Percentiles rank a stretch among this genome's conserved stretches.
phyloP scores from a whole-genome alignment of 1,140 invertebrate genomes.

The Venustaconcha ellipsiformis region DNA sequence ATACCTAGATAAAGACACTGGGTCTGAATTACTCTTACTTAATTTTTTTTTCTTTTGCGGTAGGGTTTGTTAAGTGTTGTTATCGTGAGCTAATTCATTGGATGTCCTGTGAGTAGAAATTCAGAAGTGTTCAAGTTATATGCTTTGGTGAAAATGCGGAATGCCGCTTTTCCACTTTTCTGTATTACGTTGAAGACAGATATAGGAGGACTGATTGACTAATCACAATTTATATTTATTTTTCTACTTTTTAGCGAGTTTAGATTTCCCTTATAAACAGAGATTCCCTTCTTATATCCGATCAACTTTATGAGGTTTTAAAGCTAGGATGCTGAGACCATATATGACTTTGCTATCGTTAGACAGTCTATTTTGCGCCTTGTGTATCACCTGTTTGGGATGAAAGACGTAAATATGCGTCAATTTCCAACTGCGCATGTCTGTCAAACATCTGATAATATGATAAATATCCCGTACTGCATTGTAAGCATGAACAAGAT shows the following conservation, averaged over 20 bases:
- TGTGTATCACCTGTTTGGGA: neutral
- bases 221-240: neutral
- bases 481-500: slow-evolving; percentile 10
- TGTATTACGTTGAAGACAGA: neutral
- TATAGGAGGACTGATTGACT: neutral
- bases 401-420: neutral
- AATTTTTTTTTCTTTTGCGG: no score
- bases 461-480: slow-evolving; percentile 6
- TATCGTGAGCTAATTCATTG: no score
- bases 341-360: neutral
- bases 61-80: no score
- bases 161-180: neutral
- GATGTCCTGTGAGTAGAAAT: no score
- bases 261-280: neutral
- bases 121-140: no score
- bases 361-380: neutral
- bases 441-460: slow-evolving; percentile 8
- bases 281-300: slow-evolving; percentile 2
- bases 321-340: neutral
- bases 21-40: no score
- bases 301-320: neutral
- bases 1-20: no score
- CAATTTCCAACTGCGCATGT: neutral
- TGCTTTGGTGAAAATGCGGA: no score
- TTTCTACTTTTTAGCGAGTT: slow-evolving; percentile 8